A percentile compares a stretch with the other conserved stretches of the same genome.
These are phyloP conservation scores for Caenorhabditis zanzibari DNA, from an alignment of 2,888 invertebrate species.

Conservation along the genomic window DNA sequence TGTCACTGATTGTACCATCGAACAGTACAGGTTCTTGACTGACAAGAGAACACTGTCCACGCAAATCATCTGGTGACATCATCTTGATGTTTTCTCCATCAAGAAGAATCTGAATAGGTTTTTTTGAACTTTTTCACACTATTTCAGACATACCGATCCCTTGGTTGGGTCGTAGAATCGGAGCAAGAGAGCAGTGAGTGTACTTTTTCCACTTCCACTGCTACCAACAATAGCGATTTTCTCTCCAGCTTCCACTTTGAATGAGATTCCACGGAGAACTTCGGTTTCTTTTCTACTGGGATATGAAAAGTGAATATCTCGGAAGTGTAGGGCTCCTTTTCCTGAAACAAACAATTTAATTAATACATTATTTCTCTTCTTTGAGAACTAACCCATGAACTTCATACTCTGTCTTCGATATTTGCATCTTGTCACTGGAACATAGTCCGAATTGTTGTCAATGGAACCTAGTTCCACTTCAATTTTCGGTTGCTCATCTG, in stretches of 20 bases:
- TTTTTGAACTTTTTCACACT: background rate
- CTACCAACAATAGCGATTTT: slow-evolving; percentile 82
- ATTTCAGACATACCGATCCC: slow-evolving; percentile 72
- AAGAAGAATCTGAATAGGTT: slow-evolving; percentile 77
- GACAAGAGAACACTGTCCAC: slow-evolving; percentile 84
- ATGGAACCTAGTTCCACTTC: slow-evolving; percentile 66
- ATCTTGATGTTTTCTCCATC: slow-evolving; percentile 83
- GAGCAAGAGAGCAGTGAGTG: slow-evolving; percentile 80
- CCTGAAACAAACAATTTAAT: slow-evolving; percentile 55
- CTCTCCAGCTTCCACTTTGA: slow-evolving; percentile 80
- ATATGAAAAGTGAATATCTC: slow-evolving; percentile 90
- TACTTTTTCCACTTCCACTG: slow-evolving; percentile 82
- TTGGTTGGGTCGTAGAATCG: slow-evolving; percentile 80
- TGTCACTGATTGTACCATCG: slow-evolving; percentile 82
- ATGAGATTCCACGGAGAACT: slow-evolving; percentile 77
- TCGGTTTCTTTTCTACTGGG: slow-evolving; percentile 88
- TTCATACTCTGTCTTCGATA: slow-evolving; percentile 74
- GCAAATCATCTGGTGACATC: slow-evolving; percentile 83
- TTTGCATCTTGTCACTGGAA: slow-evolving; percentile 66
- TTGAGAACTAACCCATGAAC: slow-evolving; percentile 63
- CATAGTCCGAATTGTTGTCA: slow-evolving; percentile 65
- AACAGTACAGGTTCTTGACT: slow-evolving; percentile 84
- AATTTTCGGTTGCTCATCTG: slow-evolving; percentile 71
- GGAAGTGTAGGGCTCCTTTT: slow-evolving; percentile 86
- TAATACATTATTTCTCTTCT: background rate